phyloP scores from a whole-genome alignment of 2,888 invertebrate genomes.

The Leptinotarsa tumamoca region DNA sequence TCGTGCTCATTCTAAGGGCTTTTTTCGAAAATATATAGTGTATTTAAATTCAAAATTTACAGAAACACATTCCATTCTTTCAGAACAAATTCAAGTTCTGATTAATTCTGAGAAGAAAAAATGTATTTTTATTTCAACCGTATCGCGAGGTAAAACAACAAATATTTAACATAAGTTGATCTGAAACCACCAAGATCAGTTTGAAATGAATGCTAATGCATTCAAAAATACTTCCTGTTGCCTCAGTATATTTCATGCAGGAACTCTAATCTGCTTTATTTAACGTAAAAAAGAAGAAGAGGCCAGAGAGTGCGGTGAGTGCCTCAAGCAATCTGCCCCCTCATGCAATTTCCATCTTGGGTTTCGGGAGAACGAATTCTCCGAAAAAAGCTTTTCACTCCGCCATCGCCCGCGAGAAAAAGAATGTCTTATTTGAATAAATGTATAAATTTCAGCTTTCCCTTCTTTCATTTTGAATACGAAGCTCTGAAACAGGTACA shows the following conservation, averaged over 20 bases:
- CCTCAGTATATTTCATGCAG: conserved; percentile 20
- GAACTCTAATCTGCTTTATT: conserved; percentile 32
- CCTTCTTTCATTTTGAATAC: background rate
- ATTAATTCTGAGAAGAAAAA: background rate
- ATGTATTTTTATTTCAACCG: background rate
- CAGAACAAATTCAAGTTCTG: background rate
- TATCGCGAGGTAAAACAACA: conserved; percentile 7
- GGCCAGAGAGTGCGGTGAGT: conserved; percentile 40
- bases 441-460: conserved; percentile 27
- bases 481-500: background rate
- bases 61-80: too few relatives aligned
- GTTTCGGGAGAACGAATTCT: conserved; percentile 27
- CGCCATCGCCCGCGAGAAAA: conserved; percentile 8
- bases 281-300: conserved; percentile 20
- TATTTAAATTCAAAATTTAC: too few relatives aligned
- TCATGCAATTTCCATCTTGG: conserved; percentile 54
- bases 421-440: conserved; percentile 11
- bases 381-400: conserved; percentile 19
- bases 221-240: conserved; percentile 22
- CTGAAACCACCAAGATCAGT: conserved; percentile 21
- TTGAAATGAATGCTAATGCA: conserved; percentile 24
- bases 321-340: conserved; percentile 52
- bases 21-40: too few relatives aligned
- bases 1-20: too few relatives aligned
- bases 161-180: conserved; percentile 21